Evolutionary conservation across 2,888 invertebrate species (phyloP).

Genomic region (Tribolium freemani): DNA sequence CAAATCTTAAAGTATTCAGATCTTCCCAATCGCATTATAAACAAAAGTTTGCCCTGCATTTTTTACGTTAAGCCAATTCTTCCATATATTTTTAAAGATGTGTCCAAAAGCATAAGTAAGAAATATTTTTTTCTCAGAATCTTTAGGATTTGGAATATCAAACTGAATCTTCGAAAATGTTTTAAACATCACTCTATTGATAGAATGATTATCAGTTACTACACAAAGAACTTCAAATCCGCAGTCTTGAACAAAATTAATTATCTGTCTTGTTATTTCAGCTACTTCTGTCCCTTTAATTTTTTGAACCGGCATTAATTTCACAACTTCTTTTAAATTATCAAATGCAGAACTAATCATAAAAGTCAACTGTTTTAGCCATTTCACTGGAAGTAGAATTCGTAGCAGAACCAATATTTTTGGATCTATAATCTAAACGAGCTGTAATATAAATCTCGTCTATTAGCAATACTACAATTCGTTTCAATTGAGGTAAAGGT

Average conservation of each 20-base stretch:
- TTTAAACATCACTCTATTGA: slow-evolving; percentile 8
- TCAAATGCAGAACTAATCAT: slow-evolving; percentile 16
- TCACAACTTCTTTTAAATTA: slow-evolving; percentile 11
- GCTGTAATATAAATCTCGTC: background rate
- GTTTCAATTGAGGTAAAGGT: background rate
- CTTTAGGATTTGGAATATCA: slow-evolving; percentile 34
- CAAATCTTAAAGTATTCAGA: slow-evolving; percentile 17
- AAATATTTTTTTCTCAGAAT: slow-evolving; percentile 37
- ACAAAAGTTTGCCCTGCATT: slow-evolving; percentile 39
- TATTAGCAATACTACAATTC: background rate
- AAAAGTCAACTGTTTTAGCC: slow-evolving; percentile 13
- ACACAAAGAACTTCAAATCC: slow-evolving; percentile 15
- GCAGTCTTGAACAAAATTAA: slow-evolving; percentile 14
- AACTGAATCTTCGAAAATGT: background rate
- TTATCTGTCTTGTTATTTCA: background rate
- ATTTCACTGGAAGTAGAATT: background rate
- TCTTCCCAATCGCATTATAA: slow-evolving; percentile 36
- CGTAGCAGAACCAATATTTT: background rate
- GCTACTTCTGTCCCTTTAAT: slow-evolving; percentile 1
- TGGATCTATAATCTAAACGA: background rate
- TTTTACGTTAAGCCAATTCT: slow-evolving; percentile 43
- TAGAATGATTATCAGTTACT: slow-evolving; percentile 12
- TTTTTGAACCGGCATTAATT: slow-evolving; percentile 14
- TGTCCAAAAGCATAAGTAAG: slow-evolving; percentile 36
- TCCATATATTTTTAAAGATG: slow-evolving; percentile 42